Conservation (phyloP, 2,113 vertebrate species). For the Lepus americanus region DNA sequence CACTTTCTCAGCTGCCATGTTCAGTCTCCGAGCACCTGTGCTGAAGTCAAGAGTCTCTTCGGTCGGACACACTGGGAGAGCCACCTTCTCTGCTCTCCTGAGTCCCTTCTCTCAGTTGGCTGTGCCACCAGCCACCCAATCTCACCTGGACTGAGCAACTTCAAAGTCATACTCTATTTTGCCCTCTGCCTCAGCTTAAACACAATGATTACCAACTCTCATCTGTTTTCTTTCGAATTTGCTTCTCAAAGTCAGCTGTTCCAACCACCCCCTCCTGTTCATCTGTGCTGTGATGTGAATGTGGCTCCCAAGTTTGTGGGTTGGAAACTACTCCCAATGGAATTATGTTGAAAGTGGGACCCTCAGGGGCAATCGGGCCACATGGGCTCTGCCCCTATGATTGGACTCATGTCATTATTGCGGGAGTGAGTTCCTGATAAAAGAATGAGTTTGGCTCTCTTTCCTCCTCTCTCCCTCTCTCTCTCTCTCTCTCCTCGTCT, state of each 20-base stretch:
- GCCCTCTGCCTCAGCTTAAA: neutral
- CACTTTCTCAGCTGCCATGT: neutral
- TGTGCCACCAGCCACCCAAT: neutral
- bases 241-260: neutral
- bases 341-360: neutral
- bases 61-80: neutral
- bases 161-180: neutral
- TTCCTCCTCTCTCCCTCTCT: neutral
- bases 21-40: neutral
- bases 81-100: neutral
- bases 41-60: neutral
- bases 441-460: neutral
- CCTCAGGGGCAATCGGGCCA: neutral
- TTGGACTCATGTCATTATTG: neutral
- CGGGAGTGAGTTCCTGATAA: neutral
- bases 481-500: neutral
- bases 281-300: neutral
- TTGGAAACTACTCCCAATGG: neutral
- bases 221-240: neutral
- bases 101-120: neutral
- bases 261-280: neutral
- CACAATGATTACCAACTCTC: neutral
- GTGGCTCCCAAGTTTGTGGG: neutral
- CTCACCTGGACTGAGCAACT: neutral
- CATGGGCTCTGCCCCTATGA: neutral